These are phyloP conservation scores for Stictocephala bisonia DNA, from an alignment of 2,888 invertebrate genomes.

Conservation along the genomic window DNA sequence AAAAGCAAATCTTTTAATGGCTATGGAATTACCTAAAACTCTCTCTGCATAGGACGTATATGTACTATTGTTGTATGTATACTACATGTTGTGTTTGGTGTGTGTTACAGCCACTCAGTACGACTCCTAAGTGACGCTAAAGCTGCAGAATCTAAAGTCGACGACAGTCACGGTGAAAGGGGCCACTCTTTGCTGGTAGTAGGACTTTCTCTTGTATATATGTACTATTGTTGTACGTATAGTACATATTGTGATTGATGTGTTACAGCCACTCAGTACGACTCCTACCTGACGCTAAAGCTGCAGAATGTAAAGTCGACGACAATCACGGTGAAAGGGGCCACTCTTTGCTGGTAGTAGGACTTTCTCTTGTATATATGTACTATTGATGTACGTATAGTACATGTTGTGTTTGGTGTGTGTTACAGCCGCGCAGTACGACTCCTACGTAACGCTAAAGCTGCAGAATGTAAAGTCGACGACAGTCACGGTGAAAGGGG, in stretches of 20 bases:
- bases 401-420: no score
- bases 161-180: constrained; percentile 98
- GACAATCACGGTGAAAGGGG: constrained; percentile 96
- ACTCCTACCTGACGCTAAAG: constrained; percentile 96
- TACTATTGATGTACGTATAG: neutral
- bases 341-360: constrained; percentile 97
- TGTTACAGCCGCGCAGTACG: constrained; percentile 86
- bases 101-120: constrained; percentile 84
- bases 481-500: constrained; percentile 96
- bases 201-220: constrained; percentile 99
- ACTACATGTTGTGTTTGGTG: no score
- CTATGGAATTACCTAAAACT: no score
- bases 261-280: constrained; percentile 86
- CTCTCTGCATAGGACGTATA: no score
- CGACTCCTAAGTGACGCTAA: constrained; percentile 96
- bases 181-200: constrained; percentile 96
- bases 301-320: constrained; percentile 98
- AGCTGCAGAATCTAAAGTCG: constrained; percentile 97
- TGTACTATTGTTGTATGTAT: neutral
- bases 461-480: constrained; percentile 98
- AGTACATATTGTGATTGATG: no score
- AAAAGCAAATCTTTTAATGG: no score
- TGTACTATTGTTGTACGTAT: neutral
- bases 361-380: constrained; percentile 99
- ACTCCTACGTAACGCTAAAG: constrained; percentile 96